Evolutionary conservation across 1,140 invertebrate genomes (phyloP), one percentile per base, ranked within the genome.

Genomic region (Tetragnatha versicolor): DNA sequence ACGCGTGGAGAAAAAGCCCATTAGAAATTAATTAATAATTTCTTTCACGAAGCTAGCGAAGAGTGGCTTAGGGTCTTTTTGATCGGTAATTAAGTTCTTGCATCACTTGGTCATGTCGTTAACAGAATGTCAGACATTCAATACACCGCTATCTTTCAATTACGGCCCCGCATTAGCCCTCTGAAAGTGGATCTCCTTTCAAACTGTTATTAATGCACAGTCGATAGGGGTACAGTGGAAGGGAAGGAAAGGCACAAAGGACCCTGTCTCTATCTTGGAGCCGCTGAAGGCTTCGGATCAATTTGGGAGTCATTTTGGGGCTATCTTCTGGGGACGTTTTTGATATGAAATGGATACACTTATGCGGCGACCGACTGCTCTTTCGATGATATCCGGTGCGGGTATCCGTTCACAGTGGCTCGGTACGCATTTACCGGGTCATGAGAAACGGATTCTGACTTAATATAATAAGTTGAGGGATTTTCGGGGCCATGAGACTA

Each of bases 31-130:
- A 72, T 60, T 72, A 53, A 53, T 35, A 58, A 72, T 58, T 58
- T 72, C 35, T 45, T 72, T 72, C 51, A 42, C 20, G 53, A 39
- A 72, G 29, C 33, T 37, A 58, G 39, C 60, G 20, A 72, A 70
- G 33, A 53, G 53, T 25, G 22, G 20, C 51, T 60, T 6, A 42
- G 35, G 29, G 25, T 35, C 12, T 72, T n/a, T n/a, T 72, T 72
- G 69, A 72, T 53, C 53, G 45, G 69, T 58, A 72, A 72, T 72
- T 72, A 72, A 60, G 53, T 58, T 58, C 69, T 60, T 72, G 51
- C 51, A 31, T 58, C 49, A 51, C 29, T 53, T 25, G 20, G 33
- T 29, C 53, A 42, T 42, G 69, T 72, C 69, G 39, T 72, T 72
- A 72, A 58, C 69, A 60, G 69, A 72, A 37, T 60, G 45, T 12